These are phyloP conservation scores for Phylloscopus trochilus DNA, from an alignment of 2,113 vertebrate species.

Conservation along the genomic window DNA sequence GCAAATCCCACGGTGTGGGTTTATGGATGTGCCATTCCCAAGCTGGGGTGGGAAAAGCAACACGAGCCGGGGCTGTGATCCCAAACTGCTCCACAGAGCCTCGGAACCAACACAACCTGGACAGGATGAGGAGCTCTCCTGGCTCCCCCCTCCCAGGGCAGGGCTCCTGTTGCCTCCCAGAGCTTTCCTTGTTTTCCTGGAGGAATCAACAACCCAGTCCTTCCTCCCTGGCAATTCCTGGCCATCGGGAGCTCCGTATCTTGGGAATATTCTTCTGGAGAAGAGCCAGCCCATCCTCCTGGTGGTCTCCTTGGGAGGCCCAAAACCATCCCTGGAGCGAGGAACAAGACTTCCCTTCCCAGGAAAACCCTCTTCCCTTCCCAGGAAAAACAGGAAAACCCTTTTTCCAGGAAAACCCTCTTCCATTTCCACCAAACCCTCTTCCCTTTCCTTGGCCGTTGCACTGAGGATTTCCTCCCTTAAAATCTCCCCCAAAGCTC, in stretches of 20 bases:
- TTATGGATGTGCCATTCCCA: not conserved
- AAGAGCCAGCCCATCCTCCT: not conserved
- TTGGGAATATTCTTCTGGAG: not conserved
- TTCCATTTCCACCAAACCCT: not conserved
- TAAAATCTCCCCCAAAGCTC: not conserved
- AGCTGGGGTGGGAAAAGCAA: not conserved
- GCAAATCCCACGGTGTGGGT: rapidly evolving
- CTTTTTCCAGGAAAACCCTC: not conserved
- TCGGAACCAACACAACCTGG: not conserved
- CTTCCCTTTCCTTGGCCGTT: rapidly evolving
- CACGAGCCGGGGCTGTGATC: not conserved
- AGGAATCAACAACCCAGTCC: not conserved
- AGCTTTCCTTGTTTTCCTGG: not conserved
- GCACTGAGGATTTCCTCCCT: not conserved
- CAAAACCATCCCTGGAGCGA: not conserved
- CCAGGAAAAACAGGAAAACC: not conserved
- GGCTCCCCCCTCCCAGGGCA: not conserved
- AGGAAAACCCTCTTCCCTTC: not conserved
- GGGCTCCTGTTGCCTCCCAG: rapidly evolving
- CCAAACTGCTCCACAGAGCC: rapidly evolving
- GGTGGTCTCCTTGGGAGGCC: not conserved
- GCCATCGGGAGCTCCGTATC: rapidly evolving
- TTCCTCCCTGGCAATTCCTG: not conserved
- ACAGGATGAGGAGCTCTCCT: not conserved
- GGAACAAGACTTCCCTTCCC: too few species aligned